Percentiles rank a stretch among this genome's conserved stretches.
These are phyloP conservation scores for Rallus limicola DNA, from an alignment of 2,113 vertebrate genomes.

Conservation along the genomic window DNA sequence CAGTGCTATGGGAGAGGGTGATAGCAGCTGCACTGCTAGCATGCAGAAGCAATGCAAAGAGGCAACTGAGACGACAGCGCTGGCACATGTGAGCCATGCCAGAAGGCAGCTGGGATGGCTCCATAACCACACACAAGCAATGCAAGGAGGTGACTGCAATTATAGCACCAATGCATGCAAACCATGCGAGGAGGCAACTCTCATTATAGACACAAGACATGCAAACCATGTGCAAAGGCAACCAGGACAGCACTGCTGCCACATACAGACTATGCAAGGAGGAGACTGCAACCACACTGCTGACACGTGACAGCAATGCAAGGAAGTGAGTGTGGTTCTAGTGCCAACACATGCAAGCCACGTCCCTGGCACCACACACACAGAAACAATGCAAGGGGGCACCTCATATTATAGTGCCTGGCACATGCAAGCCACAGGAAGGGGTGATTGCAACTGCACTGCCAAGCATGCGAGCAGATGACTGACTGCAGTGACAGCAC, in stretches of 20 bases:
- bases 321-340: neutral
- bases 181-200: neutral
- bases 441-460: neutral
- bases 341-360: neutral
- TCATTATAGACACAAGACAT: neutral
- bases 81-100: fast-evolving
- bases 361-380: no score
- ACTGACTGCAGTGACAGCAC: neutral
- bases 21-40: neutral
- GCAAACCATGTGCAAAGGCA: neutral
- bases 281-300: neutral
- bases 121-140: no score
- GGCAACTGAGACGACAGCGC: neutral
- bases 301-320: neutral
- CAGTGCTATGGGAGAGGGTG: neutral
- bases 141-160: neutral
- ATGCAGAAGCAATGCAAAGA: neutral
- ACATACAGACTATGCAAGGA: neutral
- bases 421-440: neutral
- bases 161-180: neutral
- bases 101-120: neutral
- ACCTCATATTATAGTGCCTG: no score
- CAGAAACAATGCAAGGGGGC: no score
- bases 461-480: neutral
- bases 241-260: neutral